These are phyloP conservation scores for Octopus sinensis DNA, from an alignment of 1,140 invertebrate genomes.

Conservation along the genomic window DNA sequence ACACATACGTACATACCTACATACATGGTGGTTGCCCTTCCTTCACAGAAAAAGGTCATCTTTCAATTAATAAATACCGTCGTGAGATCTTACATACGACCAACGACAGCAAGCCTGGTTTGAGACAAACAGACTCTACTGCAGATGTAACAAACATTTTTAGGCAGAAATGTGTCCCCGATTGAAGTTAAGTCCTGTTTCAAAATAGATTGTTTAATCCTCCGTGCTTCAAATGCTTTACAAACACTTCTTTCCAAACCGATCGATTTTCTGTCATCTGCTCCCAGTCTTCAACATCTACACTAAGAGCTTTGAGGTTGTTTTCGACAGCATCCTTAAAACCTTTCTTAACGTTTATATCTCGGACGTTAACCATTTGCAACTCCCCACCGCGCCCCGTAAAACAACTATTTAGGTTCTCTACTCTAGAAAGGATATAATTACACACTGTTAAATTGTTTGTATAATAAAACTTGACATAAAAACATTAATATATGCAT, in stretches of 20 bases:
- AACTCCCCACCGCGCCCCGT: not conserved
- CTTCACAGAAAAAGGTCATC: too few species aligned
- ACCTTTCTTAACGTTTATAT: not conserved
- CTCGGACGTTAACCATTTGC: too few species aligned
- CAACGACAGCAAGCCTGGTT: not conserved
- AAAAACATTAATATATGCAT: too few species aligned
- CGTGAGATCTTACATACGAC: too few species aligned
- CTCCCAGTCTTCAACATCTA: not conserved
- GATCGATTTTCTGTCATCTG: not conserved
- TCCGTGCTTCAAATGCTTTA: not conserved
- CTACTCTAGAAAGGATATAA: not conserved
- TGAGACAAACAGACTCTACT: not conserved
- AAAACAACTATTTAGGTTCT: not conserved
- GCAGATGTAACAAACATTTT: not conserved
- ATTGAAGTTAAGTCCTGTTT: not conserved
- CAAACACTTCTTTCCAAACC: not conserved
- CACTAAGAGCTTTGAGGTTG: not conserved
- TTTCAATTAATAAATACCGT: too few species aligned
- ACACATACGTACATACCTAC: too few species aligned
- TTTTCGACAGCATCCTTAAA: not conserved
- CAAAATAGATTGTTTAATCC: not conserved
- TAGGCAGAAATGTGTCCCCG: not conserved
- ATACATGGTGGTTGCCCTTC: too few species aligned
- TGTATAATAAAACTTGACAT: not conserved
- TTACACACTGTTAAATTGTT: not conserved